Base-by-base conservation (phyloP, 2,797 vertebrate genomes). In the Antennarius maculatus region DNA sequence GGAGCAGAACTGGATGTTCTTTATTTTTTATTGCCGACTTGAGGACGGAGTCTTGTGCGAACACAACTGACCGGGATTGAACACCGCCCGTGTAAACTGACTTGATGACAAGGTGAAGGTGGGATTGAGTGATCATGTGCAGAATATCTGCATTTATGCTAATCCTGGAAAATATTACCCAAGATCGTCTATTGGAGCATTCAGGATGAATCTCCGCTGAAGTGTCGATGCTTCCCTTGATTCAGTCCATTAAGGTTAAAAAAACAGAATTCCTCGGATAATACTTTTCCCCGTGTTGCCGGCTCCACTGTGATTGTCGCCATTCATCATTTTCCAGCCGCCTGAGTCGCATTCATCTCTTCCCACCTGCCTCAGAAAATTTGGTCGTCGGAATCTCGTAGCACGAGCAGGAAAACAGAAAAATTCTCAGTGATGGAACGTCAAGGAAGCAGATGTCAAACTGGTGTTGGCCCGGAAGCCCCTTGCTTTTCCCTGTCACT, bases 391-490 rank as follows among this genome's bases (percentile, higher is more conserved):
- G 74, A 74, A 73, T 76, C 76, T 70, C 74, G 60, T 2, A 2
- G 49, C 65, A 47, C 43, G 74, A 81, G 76, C 46, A 61, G 73
- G 78, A 78, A 85, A 82, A 69, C 61, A 69, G 23, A 23, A 23
- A 71, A 87, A 82, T 80, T 79, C 84, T 74, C 71, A 37, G 77
- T 86, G 87, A 89, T 83, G 88, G 86, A 91, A 79, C 77, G 66
- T 85, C 84, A 72, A 72, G 77, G 88, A 87, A 86, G 89, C 86
- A 72, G 80, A 74, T 86, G 88, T 89, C 89, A 87, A 89, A 82
- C 75, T 72, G 69, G 61, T 61, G 66, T 81, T 80, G 65, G 75
- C 75, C 74, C 42, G 13, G 70, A 82, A 66, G 73, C 46, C 79
- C 69, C 61, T 73, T 17, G 55, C 81, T 83, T 76, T 75, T 62